These are phyloP conservation scores for Bursaphelenchus mucronatus DNA, from an alignment of 1,140 invertebrate species.

Conservation along the genomic window DNA sequence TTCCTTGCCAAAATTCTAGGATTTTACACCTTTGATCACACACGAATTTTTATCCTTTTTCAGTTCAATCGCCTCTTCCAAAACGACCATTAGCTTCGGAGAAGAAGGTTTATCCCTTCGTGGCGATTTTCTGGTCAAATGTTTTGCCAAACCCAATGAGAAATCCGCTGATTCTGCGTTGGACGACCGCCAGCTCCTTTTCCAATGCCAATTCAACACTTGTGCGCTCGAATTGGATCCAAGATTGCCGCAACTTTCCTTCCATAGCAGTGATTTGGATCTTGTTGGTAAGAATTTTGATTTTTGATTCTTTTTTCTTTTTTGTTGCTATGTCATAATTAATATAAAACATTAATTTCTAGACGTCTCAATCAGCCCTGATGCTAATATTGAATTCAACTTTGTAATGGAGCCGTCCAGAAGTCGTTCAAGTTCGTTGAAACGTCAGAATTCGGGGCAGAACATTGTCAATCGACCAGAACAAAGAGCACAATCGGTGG, in stretches of 20 bases:
- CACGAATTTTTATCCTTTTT: neutral
- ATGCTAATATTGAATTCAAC: constrained; percentile 77
- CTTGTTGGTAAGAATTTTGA: constrained; percentile 35
- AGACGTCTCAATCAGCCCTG: constrained; percentile 65
- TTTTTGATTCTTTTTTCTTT: neutral
- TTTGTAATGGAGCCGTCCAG: constrained; percentile 69
- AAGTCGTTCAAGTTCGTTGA: constrained; percentile 10
- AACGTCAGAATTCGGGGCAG: constrained; percentile 7
- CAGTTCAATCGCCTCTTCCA: constrained; percentile 26
- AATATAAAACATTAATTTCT: constrained; percentile 35
- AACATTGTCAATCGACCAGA: neutral
- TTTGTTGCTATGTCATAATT: constrained; percentile 8
- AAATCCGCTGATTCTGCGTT: constrained; percentile 36
- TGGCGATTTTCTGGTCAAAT: constrained; percentile 82
- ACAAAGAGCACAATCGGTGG: constrained; percentile 17
- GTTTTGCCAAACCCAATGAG: constrained; percentile 70
- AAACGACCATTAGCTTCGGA: constrained; percentile 8
- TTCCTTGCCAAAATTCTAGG: too few relatives aligned
- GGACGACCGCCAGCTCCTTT: constrained; percentile 67
- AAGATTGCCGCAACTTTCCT: constrained; percentile 70
- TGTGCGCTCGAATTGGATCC: constrained; percentile 69
- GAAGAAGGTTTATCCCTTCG: constrained; percentile 73
- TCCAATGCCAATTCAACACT: constrained; percentile 83
- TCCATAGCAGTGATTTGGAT: constrained; percentile 79
- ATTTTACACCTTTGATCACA: neutral